Base-by-base conservation (phyloP, 1,140 invertebrate genomes). In the Dendroctonus valens region DNA sequence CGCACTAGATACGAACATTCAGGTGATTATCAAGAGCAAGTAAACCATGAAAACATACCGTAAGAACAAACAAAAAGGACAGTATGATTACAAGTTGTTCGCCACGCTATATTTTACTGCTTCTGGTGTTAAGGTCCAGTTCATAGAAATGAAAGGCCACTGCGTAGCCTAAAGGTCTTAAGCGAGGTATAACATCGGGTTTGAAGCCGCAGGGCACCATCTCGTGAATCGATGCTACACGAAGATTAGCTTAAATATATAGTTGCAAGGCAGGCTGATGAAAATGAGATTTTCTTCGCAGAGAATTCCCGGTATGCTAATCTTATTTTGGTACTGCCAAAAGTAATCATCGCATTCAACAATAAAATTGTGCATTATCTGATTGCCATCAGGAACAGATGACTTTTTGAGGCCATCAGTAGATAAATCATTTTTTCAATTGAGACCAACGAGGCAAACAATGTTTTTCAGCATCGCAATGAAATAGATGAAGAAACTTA, bases 81-180 rank as follows among this genome's bases (percentile, higher is more conserved):
- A 39, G n/a, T 11, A 52, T 9, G 55, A 59, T 59, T 58, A 54
- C 41, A 65, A 65, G n/a, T 37, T 65, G 64, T 57, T 59, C 40
- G 26, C 39, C 64, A 52, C 39, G 40, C 14, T 52, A 65, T 41
- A 41, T 59, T 65, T 65, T 58, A 59, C 64, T 65, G 64, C 64
- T 65, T 59, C 64, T 65, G 64, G 64, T 65, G 64, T 65, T 65
- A 65, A 59, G 64, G 64, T 65, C 64, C 46, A 65, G 50, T 65
- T 65, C 64, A 59, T 57, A 59, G 64, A 65, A 65, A 65, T 59
- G 55, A 65, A 50, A 65, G 64, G 54, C 37, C 64, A 52, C 11
- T 37, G 55, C 41, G 55, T 59, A 53, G 55, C 64, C 55, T 59
- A 26, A 41, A 44, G 64, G 46, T 39, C 40, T 51, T 41, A 9